These are phyloP conservation scores for Thecocarcelia acutangulata DNA, from an alignment of 2,888 invertebrate genomes.

Conservation along the genomic window DNA sequence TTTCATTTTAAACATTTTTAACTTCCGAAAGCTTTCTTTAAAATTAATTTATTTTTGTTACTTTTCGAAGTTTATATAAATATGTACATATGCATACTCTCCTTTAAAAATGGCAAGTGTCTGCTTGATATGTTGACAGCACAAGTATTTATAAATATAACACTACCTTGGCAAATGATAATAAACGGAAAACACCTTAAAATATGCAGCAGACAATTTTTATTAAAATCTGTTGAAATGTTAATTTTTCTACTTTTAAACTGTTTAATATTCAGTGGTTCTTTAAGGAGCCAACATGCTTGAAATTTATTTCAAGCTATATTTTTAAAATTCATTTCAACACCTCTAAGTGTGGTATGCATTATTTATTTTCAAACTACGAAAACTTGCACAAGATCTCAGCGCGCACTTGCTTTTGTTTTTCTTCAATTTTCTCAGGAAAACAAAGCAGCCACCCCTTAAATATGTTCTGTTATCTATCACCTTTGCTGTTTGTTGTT, in stretches of 20 bases:
- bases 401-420: not conserved
- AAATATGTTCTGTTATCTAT: slow-evolving; percentile 35
- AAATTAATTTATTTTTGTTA: not conserved
- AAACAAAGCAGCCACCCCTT: slow-evolving; percentile 6
- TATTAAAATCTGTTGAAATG: not conserved
- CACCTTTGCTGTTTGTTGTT: slow-evolving; percentile 12
- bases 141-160: not conserved
- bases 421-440: not conserved
- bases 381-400: not conserved
- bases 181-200: not conserved
- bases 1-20: too few species aligned
- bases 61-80: not conserved
- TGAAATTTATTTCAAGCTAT: slow-evolving; percentile 14
- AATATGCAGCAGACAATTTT: not conserved
- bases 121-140: not conserved
- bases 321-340: slow-evolving; percentile 43
- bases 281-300: not conserved
- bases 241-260: not conserved
- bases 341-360: slow-evolving; percentile 38
- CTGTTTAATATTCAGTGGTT: slow-evolving; percentile 16
- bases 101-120: not conserved
- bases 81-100: not conserved
- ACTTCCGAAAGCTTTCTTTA: too few species aligned
- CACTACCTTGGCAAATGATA: not conserved
- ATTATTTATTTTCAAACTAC: slow-evolving; percentile 19